Evolutionary conservation across 2,888 invertebrate genomes (phyloP).

Genomic region (Germaria angustata): DNA sequence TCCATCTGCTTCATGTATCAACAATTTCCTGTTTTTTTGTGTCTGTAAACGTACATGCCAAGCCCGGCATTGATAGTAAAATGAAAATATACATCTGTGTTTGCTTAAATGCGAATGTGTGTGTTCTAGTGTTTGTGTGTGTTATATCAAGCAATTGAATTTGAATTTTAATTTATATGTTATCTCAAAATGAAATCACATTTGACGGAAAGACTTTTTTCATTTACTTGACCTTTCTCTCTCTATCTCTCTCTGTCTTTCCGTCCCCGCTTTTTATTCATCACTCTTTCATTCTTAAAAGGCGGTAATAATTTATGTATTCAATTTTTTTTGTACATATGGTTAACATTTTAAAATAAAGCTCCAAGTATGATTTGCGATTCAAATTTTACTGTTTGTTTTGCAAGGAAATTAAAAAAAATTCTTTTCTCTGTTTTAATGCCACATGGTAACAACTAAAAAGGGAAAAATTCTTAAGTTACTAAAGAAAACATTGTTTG

Average conservation of each 20-base stretch:
- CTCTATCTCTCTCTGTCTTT: background rate
- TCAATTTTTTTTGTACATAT: constrained; percentile 25
- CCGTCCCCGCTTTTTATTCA: background rate
- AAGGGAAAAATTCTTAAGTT: no score
- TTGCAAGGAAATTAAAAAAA: no score
- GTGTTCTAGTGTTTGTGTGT: background rate
- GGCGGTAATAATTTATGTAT: background rate
- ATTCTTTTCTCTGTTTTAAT: no score
- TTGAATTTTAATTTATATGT: no score
- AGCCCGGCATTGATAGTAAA: background rate
- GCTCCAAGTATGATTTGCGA: background rate
- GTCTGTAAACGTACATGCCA: background rate
- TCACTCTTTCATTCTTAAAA: background rate
- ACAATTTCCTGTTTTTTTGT: background rate
- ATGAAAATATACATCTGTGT: background rate
- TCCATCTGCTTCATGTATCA: background rate
- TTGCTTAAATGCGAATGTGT: background rate
- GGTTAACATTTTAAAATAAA: constrained; percentile 18
- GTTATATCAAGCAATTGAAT: background rate
- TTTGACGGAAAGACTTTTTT: background rate
- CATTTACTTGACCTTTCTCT: background rate
- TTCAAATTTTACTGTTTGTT: background rate
- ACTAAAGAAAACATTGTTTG: no score
- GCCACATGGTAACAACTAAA: no score
- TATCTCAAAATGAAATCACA: no score